phyloP scores from a whole-genome alignment of 2,888 invertebrate genomes.

The Periphyllus acericola region DNA sequence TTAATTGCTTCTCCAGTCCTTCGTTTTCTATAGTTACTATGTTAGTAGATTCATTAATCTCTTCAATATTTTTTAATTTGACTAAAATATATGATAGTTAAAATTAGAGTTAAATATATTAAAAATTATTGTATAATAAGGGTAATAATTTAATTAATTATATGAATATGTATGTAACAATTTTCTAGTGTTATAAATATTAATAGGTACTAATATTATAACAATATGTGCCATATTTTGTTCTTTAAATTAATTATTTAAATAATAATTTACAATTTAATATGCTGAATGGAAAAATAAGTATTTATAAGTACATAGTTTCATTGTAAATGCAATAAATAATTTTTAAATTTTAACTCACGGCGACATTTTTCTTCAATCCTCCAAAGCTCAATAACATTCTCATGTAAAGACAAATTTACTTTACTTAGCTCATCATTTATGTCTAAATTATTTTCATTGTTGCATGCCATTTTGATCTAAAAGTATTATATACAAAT shows the following conservation, averaged over 20 bases:
- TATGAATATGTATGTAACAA: no score
- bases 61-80: conserved; percentile 36
- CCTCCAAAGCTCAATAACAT: conserved; percentile 1
- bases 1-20: conserved; percentile 14
- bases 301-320: no score
- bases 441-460: background rate
- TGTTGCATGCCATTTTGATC: background rate
- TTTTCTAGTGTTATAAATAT: no score
- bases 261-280: background rate
- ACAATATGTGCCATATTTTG: background rate
- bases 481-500: background rate
- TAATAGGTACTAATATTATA: no score
- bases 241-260: background rate
- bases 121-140: background rate
- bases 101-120: background rate
- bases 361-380: conserved; percentile 28
- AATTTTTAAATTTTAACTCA: background rate
- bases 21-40: conserved; percentile 2
- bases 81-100: conserved; percentile 13
- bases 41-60: background rate
- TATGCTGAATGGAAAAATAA: no score
- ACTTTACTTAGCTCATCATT: background rate
- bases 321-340: background rate
- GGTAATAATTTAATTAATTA: no score
- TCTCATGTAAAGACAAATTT: background rate